Evolutionary conservation across 2,113 vertebrate species (phyloP).

Genomic region (Uria lomvia): DNA sequence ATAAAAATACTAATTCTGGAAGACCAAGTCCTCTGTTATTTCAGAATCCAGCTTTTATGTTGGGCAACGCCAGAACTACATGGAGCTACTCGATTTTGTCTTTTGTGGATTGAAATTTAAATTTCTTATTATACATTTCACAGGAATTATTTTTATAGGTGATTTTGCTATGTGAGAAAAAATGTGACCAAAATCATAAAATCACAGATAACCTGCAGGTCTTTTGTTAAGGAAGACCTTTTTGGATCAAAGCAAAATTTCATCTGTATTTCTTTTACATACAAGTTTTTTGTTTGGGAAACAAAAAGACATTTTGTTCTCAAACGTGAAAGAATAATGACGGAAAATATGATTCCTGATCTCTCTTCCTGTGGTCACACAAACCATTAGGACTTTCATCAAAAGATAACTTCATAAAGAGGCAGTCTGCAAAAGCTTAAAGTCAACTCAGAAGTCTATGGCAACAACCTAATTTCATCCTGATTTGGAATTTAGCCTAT

Average conservation of each 20-base stretch:
- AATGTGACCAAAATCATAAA: fast-evolving
- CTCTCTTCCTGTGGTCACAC: not conserved
- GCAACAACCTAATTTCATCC: not conserved
- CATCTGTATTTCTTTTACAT: not conserved
- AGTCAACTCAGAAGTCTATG: not conserved
- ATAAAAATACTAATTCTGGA: not conserved
- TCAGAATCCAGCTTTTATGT: not conserved
- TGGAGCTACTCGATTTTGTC: not conserved
- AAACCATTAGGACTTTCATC: not conserved
- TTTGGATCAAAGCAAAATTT: not conserved
- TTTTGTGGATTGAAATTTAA: not conserved
- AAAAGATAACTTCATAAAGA: not conserved
- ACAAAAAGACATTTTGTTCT: not conserved
- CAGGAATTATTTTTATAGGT: not conserved
- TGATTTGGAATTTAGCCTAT: not conserved
- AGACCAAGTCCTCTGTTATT: not conserved
- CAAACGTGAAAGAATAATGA: not conserved
- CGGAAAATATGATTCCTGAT: not conserved
- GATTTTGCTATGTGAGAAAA: not conserved
- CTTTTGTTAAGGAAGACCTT: not conserved
- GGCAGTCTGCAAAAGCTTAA: not conserved
- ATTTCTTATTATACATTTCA: not conserved
- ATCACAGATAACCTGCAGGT: not conserved
- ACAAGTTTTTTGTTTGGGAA: not conserved
- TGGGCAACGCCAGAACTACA: not conserved